These are phyloP conservation scores for Chaetura pelagica DNA, from an alignment of 2,113 vertebrate species.

Conservation along the genomic window DNA sequence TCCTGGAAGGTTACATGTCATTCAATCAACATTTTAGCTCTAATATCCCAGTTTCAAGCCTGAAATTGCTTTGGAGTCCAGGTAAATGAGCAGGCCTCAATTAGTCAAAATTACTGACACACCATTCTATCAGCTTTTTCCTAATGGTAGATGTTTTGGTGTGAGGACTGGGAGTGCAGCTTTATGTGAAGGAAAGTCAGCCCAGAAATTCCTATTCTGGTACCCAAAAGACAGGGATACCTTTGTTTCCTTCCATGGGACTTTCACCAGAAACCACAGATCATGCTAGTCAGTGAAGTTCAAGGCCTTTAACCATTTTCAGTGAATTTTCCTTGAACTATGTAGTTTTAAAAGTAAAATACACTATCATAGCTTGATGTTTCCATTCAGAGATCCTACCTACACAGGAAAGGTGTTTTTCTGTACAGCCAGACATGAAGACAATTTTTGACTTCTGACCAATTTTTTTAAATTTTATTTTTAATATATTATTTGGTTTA, in stretches of 20 bases:
- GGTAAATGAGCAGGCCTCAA: not conserved
- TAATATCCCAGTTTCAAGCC: not conserved
- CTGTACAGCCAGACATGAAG: not conserved
- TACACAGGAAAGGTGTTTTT: not conserved
- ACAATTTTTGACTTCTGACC: not conserved
- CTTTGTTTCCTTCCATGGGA: not conserved
- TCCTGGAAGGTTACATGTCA: not conserved
- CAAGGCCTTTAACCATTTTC: not conserved
- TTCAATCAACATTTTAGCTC: not conserved
- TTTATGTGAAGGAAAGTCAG: not conserved
- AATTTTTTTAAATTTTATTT: not conserved
- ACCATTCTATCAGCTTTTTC: not conserved
- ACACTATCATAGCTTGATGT: not conserved
- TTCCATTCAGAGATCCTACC: not conserved
- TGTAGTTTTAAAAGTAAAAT: not conserved
- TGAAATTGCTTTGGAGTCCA: not conserved
- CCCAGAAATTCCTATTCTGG: not conserved
- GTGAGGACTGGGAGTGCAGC: not conserved
- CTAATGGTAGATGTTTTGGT: not conserved
- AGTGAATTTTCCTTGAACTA: not conserved
- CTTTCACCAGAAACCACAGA: not conserved
- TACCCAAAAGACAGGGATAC: not conserved
- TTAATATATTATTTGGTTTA: not conserved
- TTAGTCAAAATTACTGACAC: not conserved
- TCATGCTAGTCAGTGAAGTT: not conserved